A percentile compares a stretch with the other conserved stretches of the same genome.
These are phyloP conservation scores for Andricus grossulariae DNA, from an alignment of 1,140 invertebrate species.

Conservation along the genomic window DNA sequence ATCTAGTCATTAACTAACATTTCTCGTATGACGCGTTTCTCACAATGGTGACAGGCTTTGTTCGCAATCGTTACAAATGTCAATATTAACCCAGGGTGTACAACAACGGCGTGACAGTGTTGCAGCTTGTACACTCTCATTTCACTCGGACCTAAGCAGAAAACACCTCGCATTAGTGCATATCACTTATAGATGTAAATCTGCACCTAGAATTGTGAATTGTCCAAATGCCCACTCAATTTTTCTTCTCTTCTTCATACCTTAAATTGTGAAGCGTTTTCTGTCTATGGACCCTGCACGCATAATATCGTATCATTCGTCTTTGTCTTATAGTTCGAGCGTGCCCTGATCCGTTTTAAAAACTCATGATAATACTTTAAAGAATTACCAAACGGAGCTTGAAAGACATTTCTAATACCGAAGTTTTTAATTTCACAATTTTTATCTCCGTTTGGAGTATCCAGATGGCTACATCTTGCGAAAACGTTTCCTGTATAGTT, in stretches of 20 bases:
- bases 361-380: not conserved
- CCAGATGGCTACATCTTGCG: not conserved
- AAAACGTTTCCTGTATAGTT: not conserved
- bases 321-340: not conserved
- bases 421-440: not conserved
- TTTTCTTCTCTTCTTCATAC: not conserved
- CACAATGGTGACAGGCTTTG: conserved; percentile 48
- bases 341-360: not conserved
- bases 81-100: conserved; percentile 59
- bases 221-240: not conserved
- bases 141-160: conserved; percentile 8
- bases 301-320: not conserved
- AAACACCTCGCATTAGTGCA: conserved; percentile 2
- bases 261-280: not conserved
- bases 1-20: conserved; percentile 66
- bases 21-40: conserved; percentile 55
- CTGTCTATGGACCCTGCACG: not conserved
- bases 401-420: not conserved
- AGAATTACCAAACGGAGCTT: not conserved
- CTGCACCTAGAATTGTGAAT: not conserved
- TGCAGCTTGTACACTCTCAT: not conserved
- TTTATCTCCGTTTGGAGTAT: not conserved
- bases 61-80: conserved; percentile 25
- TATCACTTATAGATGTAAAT: not conserved
- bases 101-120: conserved; percentile 41